Percentiles rank a stretch among this genome's conserved stretches.
Evolutionary conservation across 2,797 vertebrate species (phyloP).

Genomic region (Halcyon leucocephala): DNA sequence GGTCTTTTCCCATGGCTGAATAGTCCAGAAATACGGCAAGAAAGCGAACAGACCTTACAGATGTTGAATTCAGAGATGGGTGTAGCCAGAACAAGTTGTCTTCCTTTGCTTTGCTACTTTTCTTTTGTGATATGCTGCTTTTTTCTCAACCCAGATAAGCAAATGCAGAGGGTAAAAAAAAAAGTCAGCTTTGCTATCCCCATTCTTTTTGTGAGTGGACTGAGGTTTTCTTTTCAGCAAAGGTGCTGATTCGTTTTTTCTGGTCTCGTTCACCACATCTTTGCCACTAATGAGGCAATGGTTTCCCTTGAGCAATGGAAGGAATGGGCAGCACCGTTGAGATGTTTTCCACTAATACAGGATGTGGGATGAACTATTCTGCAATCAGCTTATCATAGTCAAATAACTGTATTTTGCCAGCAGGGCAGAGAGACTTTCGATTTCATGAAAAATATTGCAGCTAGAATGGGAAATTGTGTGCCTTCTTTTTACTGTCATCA

Average conservation of each 20-base stretch:
- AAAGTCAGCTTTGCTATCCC: not conserved
- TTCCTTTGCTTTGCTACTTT: not conserved
- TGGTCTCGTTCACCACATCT: constrained; percentile 22
- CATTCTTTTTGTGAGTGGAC: not conserved
- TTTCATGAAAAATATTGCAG: constrained; percentile 62
- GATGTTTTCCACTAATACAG: constrained; percentile 66
- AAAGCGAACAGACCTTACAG: not conserved
- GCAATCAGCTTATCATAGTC: constrained; percentile 35
- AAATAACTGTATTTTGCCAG: constrained; percentile 41
- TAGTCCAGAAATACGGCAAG: not conserved
- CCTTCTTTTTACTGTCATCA: constrained; percentile 20
- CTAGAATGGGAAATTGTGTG: constrained; percentile 48
- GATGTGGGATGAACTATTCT: constrained; percentile 65
- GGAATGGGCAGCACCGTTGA: constrained; percentile 32
- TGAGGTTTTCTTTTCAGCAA: constrained; percentile 50
- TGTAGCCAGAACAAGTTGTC: not conserved
- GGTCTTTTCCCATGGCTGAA: not conserved
- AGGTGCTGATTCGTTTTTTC: constrained; percentile 5
- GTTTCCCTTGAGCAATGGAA: constrained; percentile 60
- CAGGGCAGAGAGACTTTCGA: constrained; percentile 51
- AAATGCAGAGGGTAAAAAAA: not conserved
- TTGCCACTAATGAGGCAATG: constrained; percentile 10
- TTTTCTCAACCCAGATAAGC: not conserved
- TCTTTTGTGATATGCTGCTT: not conserved
- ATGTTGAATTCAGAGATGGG: not conserved